Evolutionary conservation across 2,113 vertebrate genomes (phyloP).

Genomic region (Plectropomus leopardus): DNA sequence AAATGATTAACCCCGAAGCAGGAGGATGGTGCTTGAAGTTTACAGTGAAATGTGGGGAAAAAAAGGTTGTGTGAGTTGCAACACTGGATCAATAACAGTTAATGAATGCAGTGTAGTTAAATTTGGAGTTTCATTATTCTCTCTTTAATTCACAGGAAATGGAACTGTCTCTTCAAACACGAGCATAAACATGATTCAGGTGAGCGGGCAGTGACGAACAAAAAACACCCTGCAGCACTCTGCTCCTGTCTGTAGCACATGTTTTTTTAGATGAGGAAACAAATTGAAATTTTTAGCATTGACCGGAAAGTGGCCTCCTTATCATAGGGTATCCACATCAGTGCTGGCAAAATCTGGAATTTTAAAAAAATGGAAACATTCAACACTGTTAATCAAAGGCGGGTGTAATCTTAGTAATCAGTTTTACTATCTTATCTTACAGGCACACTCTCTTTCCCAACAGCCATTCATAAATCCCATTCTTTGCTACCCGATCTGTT

Average conservation of each 20-base stretch:
- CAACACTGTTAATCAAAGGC: slow-evolving; percentile 44
- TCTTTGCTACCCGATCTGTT: slow-evolving; percentile 35
- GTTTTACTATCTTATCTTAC: slow-evolving; percentile 71
- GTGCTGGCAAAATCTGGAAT: slow-evolving; percentile 10
- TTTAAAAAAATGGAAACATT: slow-evolving; percentile 24
- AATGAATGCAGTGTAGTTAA: slow-evolving; percentile 50
- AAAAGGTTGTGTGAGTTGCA: slow-evolving; percentile 5
- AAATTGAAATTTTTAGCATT: slow-evolving; percentile 13
- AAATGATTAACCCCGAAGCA: slow-evolving; percentile 58
- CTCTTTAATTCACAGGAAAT: slow-evolving; percentile 58
- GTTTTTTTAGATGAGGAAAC: slow-evolving; percentile 25
- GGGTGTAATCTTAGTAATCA: slow-evolving; percentile 46
- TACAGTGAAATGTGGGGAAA: not conserved
- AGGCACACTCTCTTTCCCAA: slow-evolving; percentile 48
- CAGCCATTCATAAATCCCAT: slow-evolving; percentile 45
- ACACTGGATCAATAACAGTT: slow-evolving; percentile 42
- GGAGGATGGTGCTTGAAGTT: not conserved
- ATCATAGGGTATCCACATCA: not conserved
- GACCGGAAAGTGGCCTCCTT: not conserved
- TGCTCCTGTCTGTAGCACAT: not conserved
- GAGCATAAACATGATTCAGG: slow-evolving; percentile 63
- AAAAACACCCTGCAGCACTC: slow-evolving; percentile 21
- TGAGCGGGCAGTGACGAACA: slow-evolving; percentile 60
- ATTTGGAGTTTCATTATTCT: slow-evolving; percentile 53
- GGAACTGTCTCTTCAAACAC: slow-evolving; percentile 52